Base-by-base conservation (phyloP, 2,888 invertebrate genomes). In the Amphipyra berbera region DNA sequence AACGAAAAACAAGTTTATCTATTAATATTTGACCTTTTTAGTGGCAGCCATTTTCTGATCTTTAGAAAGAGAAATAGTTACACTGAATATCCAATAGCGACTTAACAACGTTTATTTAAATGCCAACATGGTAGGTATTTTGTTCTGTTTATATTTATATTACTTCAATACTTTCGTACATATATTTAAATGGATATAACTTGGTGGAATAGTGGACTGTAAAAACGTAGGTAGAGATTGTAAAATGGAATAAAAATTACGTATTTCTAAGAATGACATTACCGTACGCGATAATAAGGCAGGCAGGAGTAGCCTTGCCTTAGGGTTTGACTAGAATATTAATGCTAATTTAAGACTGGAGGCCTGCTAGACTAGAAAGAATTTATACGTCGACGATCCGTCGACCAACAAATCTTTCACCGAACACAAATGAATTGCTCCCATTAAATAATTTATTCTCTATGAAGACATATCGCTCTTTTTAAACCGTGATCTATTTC, bases 401-500 rank as follows among this genome's bases (percentile, higher is more conserved):
- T 47, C 46, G n/a, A 35, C 33, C 10, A 40, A 30, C 47, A 44
- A 56, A 46, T 50, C 13, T 62, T 30, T 35, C 33, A 44, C 8
- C 21, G 13, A 59, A 48, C 15, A 52, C n/a, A 33, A 63, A 27
- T 27, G 45, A 59, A 64, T 14, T 21, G 60, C 12, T 38, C 41
- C 44, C 21, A 55, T 46, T 65, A n/a, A 55, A 50, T 61, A 47
- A 60, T 59, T 50, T 53, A 67, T 73, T 59, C 21, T 69, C 46
- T 44, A 62, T 65, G 57, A 65, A 61, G 52, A 59, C 53, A 61
- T 56, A 57, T 59, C 10, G 50, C 6, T 60, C 14, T 68, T 61
- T 33, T 55, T 56, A 58, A 57, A 46, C 15, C 15, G 13, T 15
- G 73, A 14, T 67, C 69, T 60, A 69, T 69, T 76, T 67, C 42